Evolutionary conservation across 2,797 vertebrate genomes (phyloP), one percentile per base, ranked within the genome.

Genomic region (Microctenopoma lineatum): DNA sequence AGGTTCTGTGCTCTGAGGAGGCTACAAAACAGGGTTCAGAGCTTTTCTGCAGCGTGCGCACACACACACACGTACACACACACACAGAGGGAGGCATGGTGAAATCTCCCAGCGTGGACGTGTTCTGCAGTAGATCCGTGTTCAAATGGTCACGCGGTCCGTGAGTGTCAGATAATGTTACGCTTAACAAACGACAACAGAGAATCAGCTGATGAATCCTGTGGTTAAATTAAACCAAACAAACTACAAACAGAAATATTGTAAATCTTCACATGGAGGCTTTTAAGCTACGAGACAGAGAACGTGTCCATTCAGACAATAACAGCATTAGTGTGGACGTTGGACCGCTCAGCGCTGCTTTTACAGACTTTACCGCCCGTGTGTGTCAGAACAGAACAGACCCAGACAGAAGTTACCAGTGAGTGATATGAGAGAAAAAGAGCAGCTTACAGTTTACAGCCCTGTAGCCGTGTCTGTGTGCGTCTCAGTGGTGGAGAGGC

Each of bases 1-100:
- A 84, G 78, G 78, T 81, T 87, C 79, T 90, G 81, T 75, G 81
- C 81, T 39, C 68, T 64, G 81, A 41, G 62, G 60, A 74, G 10
- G 47, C 4, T 16, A 26, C 6, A 27, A 41, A 44, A 36, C 12
- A 34, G 47, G 32, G 41, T 39, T 65, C 27, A 6, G 15, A 59
- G 44, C 34, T 57, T 61, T 61, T 39, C 46, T 62, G 9, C 38
- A 12, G 2, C 46, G 51, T 51, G 60, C 36, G 55, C 55, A 65
- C 36, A 44, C n/a, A 56, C 51, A 21, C n/a, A 48, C 4, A 2
- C n/a, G n/a, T n/a, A n/a, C 18, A 66, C 1, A 16, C 44, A 59
- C 8, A 11, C 18, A 21, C 21, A 21, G 21, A 21, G 21, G 21
- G 21, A 21, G 16, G 62, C 1, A 21, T 15, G 41, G 36, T 55